Evolutionary conservation across 2,888 invertebrate genomes (phyloP), one percentile per base, ranked within the genome.

Genomic region (Ophion costatus): DNA sequence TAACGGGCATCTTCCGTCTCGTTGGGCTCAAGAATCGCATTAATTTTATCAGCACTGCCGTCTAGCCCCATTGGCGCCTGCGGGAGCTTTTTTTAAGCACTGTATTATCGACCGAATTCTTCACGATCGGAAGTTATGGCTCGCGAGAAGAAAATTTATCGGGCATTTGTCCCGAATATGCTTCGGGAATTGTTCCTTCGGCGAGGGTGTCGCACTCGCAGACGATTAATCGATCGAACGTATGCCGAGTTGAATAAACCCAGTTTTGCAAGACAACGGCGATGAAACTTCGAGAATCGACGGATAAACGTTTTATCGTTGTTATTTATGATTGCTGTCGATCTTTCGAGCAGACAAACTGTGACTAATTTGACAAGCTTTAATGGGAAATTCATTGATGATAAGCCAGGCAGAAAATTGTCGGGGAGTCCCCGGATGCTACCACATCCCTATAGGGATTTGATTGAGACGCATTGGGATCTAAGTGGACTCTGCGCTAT

Each of bases 1-100:
- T 56, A 66, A 11, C 59, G 24, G 59, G 57, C 67, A 78, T 78
- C 61, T 70, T 78, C 61, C 33, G 51, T 70, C 29, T 51, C 63
- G 24, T 17, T 57, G 64, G 45, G 29, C 33, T 20, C 63, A 57
- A 38, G 56, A 61, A 45, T 61, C 42, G 9, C 78, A 63, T 51
- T 51, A 59, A 45, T 78, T 78, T 70, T 29, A 20, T 20, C 42
- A 59, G 56, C 42, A 57, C 20, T 17, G 9, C 22, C 57, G 24
- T 45, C 59, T 69, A 17, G 42, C 14, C 51, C 57, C 77, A 56
- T 77, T 24, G 42, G 42, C 14, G 22, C 59, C 56, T 57, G n/a
- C 57, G 38, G 22, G 20, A 11, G n/a, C 66, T 57, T 51, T 14
- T 33, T 74, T 45, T 38, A 17, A 22, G 14, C 45, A 38, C 56